Evolutionary conservation across 2,113 vertebrate species (phyloP).

Genomic region (Glareola pratincola): DNA sequence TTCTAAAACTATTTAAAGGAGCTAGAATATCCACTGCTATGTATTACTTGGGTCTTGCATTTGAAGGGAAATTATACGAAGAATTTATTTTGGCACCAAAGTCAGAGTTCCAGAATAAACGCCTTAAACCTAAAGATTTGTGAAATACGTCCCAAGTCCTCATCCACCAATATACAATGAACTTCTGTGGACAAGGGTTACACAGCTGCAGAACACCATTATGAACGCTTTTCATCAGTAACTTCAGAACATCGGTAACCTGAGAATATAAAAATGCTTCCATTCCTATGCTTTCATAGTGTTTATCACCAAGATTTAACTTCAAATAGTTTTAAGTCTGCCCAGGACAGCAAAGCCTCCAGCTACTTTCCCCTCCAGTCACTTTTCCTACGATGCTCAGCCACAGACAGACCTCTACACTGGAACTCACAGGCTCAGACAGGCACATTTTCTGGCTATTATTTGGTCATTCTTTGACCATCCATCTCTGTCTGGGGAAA

Average conservation of each 20-base stretch:
- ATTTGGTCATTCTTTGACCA: neutral
- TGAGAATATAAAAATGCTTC: neutral
- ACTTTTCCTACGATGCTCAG: neutral
- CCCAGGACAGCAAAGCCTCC: neutral
- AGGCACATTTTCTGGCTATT: neutral
- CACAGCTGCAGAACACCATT: neutral
- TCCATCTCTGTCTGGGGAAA: neutral
- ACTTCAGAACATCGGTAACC: neutral
- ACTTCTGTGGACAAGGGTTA: neutral
- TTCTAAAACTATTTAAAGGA: slow-evolving; percentile 18
- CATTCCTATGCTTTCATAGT: neutral
- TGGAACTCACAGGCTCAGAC: neutral
- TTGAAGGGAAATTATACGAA: neutral
- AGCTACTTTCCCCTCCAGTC: neutral
- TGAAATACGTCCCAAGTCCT: neutral
- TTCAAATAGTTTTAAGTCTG: neutral
- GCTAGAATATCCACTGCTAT: neutral
- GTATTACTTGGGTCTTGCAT: slow-evolving; percentile 18
- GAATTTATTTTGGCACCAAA: slow-evolving; percentile 11
- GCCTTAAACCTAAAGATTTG: neutral
- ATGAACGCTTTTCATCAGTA: neutral
- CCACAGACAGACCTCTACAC: neutral
- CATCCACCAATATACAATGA: neutral
- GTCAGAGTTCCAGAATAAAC: neutral
- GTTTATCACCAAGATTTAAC: neutral